Evolutionary conservation across 2,888 invertebrate species (phyloP).

Genomic region (Isoperla grammatica): DNA sequence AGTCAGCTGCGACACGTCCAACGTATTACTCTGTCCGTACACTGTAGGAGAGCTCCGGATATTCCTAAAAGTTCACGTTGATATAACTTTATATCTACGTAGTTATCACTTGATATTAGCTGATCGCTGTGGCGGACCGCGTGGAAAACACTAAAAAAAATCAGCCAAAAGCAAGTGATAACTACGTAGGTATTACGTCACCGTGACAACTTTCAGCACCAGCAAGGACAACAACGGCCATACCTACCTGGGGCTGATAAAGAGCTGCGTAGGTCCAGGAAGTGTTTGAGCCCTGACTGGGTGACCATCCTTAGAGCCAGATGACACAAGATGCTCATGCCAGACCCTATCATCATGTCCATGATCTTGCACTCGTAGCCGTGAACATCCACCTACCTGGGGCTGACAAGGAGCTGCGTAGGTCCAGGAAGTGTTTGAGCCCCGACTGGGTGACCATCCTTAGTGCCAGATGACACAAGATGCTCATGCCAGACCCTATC

Average conservation of each 20-base stretch:
- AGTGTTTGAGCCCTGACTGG: conserved; percentile 52
- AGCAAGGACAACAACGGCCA: too few species aligned
- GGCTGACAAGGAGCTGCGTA: not conserved
- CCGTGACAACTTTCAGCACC: too few species aligned
- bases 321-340: conserved; percentile 74
- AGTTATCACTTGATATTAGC: too few species aligned
- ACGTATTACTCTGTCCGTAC: too few species aligned
- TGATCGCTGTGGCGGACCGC: too few species aligned
- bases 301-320: conserved; percentile 73
- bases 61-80: too few species aligned
- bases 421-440: conserved; percentile 45
- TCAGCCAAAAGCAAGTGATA: too few species aligned
- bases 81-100: too few species aligned
- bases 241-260: conserved; percentile 19
- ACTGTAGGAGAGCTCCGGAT: too few species aligned
- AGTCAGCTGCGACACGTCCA: too few species aligned
- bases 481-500: conserved; percentile 78
- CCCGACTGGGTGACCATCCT: conserved; percentile 69
- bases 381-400: conserved; percentile 45
- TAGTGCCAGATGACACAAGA: conserved; percentile 67
- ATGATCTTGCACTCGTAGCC: conserved; percentile 67
- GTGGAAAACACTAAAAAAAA: too few species aligned
- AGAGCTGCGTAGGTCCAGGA: conserved; percentile 38
- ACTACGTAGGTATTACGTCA: too few species aligned
- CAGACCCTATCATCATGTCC: conserved; percentile 70